Evolutionary conservation across 2,113 vertebrate genomes (phyloP).

Genomic region (Hemiprocne comata): DNA sequence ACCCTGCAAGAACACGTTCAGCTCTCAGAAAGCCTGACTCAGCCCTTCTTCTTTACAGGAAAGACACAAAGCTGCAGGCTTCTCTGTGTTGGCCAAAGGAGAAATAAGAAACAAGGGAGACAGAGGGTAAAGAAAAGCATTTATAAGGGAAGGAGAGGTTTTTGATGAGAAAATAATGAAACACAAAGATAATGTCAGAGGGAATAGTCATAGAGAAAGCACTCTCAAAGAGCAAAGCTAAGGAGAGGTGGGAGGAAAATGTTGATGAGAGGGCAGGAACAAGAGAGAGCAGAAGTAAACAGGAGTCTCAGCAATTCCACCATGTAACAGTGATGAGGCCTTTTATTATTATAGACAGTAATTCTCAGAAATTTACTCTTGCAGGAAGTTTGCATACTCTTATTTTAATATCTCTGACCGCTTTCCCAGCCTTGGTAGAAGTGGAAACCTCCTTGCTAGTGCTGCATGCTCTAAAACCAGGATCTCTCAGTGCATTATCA

Average conservation of each 20-base stretch:
- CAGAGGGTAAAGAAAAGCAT: neutral
- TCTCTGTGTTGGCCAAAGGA: neutral
- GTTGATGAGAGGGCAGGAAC: neutral
- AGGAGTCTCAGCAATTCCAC: constrained; percentile 31
- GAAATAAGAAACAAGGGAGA: neutral
- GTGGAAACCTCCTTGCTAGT: neutral
- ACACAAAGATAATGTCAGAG: neutral
- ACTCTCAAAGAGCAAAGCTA: neutral
- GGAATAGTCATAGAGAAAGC: neutral
- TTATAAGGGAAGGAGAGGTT: neutral
- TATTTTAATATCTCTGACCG: neutral
- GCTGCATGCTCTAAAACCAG: neutral
- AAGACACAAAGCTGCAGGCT: neutral
- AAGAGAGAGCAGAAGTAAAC: constrained; percentile 4
- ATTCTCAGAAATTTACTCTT: constrained; percentile 11
- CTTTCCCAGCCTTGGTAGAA: neutral
- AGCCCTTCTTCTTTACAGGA: neutral
- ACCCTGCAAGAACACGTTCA: neutral
- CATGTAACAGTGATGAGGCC: constrained; percentile 29
- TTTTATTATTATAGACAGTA: constrained; percentile 2
- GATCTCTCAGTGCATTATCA: neutral
- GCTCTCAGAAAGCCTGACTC: constrained; percentile 12
- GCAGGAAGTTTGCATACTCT: neutral
- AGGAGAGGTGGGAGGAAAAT: neutral
- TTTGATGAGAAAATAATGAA: neutral